Base-by-base conservation (phyloP, 2,888 invertebrate species). In the Dicyrtoma fusca region DNA sequence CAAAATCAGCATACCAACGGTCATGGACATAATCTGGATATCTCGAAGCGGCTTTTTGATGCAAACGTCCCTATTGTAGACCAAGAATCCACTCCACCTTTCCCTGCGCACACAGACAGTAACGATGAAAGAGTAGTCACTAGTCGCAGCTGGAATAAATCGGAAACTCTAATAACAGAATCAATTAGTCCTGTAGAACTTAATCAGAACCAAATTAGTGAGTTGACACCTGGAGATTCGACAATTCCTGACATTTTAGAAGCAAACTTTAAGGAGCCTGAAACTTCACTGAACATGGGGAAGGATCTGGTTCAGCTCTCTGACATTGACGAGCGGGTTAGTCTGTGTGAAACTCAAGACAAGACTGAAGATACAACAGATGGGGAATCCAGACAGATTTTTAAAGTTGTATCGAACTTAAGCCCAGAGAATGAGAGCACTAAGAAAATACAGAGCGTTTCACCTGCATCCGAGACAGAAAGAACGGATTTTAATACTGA, bases 301-400 rank as follows among this genome's bases (percentile, higher is more conserved):
- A 59, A 26, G 26, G 13, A 34, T 17, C 26, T 59, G 59, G 23
- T 59, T 59, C 26, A 25, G 8, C 3, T 34, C 23, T 14, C 34
- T 23, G 23, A 13, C 4, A 1, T 14, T 6, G 59, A 25, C 1
- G 59, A 59, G 34, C 26, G 26, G 3, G 23, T 53, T 53, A 19
- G 53, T 19, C 19, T 53, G 3, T 10, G 19, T 53, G 26, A 53
- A 23, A 13, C 47, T 21, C 53, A 53, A 25, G 25, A 59, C 21
- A 70, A 70, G 70, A 70, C 70, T 70, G 70, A 70, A 51, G 70
- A 71, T 57, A 47, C 53, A 8, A 64, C 55, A 17, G 71, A 71
- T 45, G 71, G 64, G 25, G 64, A 71, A 10, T 44, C 57, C 14
- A 63, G 25, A 55, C 64, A 8, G 42, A 45, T 61, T 61, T 61